These are phyloP conservation scores for Cheilosia impressa DNA, from an alignment of 2,888 invertebrate species.

Conservation along the genomic window DNA sequence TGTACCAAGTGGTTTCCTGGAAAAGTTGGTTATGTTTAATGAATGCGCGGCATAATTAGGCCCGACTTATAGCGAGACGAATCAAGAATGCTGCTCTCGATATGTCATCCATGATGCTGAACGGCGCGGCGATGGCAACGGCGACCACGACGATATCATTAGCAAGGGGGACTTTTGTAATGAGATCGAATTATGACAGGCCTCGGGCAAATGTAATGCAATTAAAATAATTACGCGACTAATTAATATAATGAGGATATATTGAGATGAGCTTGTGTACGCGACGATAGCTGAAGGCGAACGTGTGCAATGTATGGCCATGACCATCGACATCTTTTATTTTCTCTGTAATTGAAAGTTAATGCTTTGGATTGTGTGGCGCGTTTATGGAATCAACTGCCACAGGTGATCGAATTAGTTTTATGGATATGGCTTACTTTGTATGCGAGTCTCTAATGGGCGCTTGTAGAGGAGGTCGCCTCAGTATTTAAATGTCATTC, in stretches of 20 bases:
- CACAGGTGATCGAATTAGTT: too few relatives aligned
- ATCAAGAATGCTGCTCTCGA: conserved; percentile 64
- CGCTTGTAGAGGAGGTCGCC: too few relatives aligned
- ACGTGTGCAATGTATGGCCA: not conserved
- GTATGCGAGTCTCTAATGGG: too few relatives aligned
- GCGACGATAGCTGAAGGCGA: not conserved
- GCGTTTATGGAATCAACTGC: too few relatives aligned
- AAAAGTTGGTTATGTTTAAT: conserved; percentile 63
- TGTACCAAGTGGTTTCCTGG: conserved; percentile 68
- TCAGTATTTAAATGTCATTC: too few relatives aligned
- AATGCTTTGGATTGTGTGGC: conserved; percentile 1
- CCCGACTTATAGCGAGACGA: conserved; percentile 52
- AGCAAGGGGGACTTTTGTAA: conserved; percentile 59
- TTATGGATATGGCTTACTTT: too few relatives aligned
- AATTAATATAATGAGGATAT: conserved; percentile 70
- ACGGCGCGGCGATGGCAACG: conserved; percentile 1
- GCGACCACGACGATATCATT: conserved; percentile 60
- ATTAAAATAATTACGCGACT: conserved; percentile 72
- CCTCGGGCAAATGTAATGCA: conserved; percentile 61
- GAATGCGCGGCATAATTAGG: conserved; percentile 72
- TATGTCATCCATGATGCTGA: conserved; percentile 53
- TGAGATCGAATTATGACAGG: conserved; percentile 73
- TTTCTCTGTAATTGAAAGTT: conserved; percentile 14
- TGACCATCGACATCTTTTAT: not conserved
- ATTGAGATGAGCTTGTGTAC: conserved; percentile 22